A percentile compares a stretch with the other conserved stretches of the same genome.
These are phyloP conservation scores for Osmerus eperlanus DNA, from an alignment of 2,113 vertebrate genomes.

Conservation along the genomic window DNA sequence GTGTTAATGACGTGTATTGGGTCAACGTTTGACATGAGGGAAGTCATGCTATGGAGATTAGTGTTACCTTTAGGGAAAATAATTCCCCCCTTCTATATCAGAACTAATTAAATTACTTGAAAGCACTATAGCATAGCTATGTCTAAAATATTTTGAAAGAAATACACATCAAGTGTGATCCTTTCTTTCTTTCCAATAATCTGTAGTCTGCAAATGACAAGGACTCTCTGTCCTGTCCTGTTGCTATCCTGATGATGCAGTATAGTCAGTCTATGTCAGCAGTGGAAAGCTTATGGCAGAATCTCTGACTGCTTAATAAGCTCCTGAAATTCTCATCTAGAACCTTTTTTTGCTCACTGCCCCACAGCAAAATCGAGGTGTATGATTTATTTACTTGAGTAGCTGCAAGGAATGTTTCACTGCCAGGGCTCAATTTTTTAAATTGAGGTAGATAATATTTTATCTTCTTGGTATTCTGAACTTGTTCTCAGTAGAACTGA, in stretches of 20 bases:
- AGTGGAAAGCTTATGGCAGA: slow-evolving; percentile 16
- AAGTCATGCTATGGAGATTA: too few relatives aligned
- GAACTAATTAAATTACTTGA: too few relatives aligned
- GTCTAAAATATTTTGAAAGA: too few relatives aligned
- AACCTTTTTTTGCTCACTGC: slow-evolving; percentile 9
- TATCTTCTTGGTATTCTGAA: slow-evolving; percentile 1
- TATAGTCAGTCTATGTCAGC: slow-evolving; percentile 14
- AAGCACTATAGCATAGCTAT: too few relatives aligned
- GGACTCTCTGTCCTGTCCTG: background rate
- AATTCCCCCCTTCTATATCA: too few relatives aligned
- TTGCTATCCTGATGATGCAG: background rate
- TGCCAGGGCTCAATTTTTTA: slow-evolving; percentile 9
- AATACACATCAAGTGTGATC: too few relatives aligned
- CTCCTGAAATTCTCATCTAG: slow-evolving; percentile 17
- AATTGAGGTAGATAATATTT: background rate
- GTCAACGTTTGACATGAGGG: too few relatives aligned
- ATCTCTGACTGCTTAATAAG: slow-evolving; percentile 16
- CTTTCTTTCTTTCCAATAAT: background rate
- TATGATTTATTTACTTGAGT: slow-evolving; percentile 26
- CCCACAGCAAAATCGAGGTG: slow-evolving; percentile 21
- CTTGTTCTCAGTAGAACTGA: too few relatives aligned
- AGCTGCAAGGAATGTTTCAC: slow-evolving; percentile 6
- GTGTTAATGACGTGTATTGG: too few relatives aligned
- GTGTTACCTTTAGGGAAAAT: too few relatives aligned
- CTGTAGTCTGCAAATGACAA: background rate